Conservation (phyloP, 2,113 vertebrate species). For the Chaenocephalus aceratus region DNA sequence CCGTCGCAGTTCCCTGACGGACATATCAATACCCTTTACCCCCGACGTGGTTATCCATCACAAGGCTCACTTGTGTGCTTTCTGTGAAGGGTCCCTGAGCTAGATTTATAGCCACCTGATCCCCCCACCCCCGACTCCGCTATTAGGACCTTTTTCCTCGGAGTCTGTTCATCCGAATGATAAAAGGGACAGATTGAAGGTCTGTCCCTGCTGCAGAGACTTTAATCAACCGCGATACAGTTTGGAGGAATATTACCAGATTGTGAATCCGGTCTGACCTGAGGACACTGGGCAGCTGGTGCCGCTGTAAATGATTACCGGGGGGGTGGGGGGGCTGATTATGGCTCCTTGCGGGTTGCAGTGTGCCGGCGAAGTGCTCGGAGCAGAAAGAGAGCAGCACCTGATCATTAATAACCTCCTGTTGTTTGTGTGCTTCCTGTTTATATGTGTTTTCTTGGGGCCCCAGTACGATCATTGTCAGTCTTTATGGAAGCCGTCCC, state of each 20-base stretch:
- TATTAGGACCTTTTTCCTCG: conserved; percentile 54
- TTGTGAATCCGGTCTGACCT: conserved; percentile 66
- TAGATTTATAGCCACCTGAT: conserved; percentile 67
- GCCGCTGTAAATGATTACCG: conserved; percentile 67
- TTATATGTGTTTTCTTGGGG: conserved; percentile 52
- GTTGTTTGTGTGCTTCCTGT: conserved; percentile 58
- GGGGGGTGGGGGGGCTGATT: conserved; percentile 54
- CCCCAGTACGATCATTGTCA: conserved; percentile 49
- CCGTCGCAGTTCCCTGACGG: conserved; percentile 45
- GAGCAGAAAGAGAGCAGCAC: conserved; percentile 58
- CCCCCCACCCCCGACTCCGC: conserved; percentile 11
- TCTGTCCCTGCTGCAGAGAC: conserved; percentile 41
- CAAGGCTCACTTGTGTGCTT: conserved; percentile 26
- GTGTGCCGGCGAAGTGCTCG: conserved; percentile 61
- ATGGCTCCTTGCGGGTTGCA: conserved; percentile 65
- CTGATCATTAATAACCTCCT: conserved; percentile 72
- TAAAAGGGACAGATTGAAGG: conserved; percentile 66
- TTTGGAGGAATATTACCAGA: conserved; percentile 57
- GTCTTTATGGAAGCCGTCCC: conserved; percentile 45
- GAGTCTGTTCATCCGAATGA: conserved; percentile 55
- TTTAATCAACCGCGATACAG: conserved; percentile 65
- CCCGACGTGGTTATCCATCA: conserved; percentile 64
- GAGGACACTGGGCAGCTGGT: conserved; percentile 71
- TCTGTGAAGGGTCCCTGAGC: conserved; percentile 56
- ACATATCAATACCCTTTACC: conserved; percentile 67